Conservation (phyloP, 2,113 vertebrate species). For the Coregonus clupeaformis region DNA sequence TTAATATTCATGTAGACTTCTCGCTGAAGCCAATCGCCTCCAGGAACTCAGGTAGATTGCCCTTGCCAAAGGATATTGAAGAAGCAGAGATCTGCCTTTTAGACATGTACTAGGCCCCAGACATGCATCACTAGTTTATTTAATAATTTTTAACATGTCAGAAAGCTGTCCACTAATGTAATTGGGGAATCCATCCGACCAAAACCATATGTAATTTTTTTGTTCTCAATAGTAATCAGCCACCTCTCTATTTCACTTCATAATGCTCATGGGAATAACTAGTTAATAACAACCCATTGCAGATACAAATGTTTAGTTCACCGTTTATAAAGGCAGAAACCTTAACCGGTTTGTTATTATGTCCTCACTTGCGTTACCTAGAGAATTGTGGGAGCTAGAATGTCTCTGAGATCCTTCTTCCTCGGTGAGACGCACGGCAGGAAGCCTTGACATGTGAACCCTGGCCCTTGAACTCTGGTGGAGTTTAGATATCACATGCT, state of each 20-base stretch:
- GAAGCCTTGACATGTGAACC: slow-evolving; percentile 45
- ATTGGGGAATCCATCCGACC: too few species aligned
- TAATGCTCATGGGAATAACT: too few species aligned
- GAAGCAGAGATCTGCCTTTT: background rate
- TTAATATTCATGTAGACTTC: slow-evolving; percentile 37
- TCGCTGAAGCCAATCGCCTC: slow-evolving; percentile 16
- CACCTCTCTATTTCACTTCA: too few species aligned
- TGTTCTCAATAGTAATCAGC: too few species aligned
- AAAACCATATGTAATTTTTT: too few species aligned
- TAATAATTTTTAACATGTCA: too few species aligned
- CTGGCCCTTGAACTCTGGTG: slow-evolving; percentile 41
- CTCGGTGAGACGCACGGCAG: slow-evolving; percentile 32
- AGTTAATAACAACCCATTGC: too few species aligned
- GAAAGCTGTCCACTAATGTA: too few species aligned
- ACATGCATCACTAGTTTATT: too few species aligned
- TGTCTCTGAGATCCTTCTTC: slow-evolving; percentile 21
- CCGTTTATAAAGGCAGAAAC: too few species aligned
- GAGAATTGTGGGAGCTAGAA: slow-evolving; percentile 27
- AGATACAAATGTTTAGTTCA: too few species aligned
- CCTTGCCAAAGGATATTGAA: slow-evolving; percentile 41
- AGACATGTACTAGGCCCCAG: too few species aligned
- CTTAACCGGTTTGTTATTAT: slow-evolving; percentile 41
- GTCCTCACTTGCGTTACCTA: slow-evolving; percentile 14
- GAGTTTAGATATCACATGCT: slow-evolving; percentile 26
- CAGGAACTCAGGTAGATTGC: slow-evolving; percentile 15